These are phyloP conservation scores for Habroteleia sp. DNA, from an alignment of 2,888 invertebrate species.

Conservation along the genomic window DNA sequence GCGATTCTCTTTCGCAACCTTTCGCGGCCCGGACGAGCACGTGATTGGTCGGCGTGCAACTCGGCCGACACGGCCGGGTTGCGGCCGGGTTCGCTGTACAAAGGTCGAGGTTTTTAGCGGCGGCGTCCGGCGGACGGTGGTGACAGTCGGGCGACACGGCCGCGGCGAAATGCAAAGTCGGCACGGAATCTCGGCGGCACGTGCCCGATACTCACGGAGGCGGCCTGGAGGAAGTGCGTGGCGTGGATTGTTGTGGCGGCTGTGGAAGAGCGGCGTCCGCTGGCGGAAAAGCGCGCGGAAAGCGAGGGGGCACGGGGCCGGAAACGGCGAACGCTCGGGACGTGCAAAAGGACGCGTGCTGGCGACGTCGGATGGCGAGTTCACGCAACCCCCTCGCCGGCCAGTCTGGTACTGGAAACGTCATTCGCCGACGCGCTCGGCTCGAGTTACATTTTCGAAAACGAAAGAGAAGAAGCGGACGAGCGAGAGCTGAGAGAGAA, in stretches of 20 bases:
- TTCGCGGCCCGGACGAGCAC: too few relatives aligned
- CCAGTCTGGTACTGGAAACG: conserved; percentile 71
- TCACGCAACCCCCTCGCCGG: conserved; percentile 66
- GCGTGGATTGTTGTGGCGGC: conserved; percentile 45
- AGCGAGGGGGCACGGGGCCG: too few relatives aligned
- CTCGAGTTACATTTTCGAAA: conserved; percentile 68
- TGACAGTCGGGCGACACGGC: too few relatives aligned
- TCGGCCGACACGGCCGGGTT: too few relatives aligned
- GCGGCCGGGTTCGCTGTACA: too few relatives aligned
- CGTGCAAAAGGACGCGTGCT: conserved; percentile 49
- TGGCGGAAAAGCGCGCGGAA: conserved; percentile 40
- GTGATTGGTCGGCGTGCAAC: too few relatives aligned
- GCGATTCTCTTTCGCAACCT: too few relatives aligned
- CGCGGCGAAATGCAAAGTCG: too few relatives aligned
- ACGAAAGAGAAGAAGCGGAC: conserved; percentile 48
- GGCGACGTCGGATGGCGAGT: conserved; percentile 45
- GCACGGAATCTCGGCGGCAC: too few relatives aligned
- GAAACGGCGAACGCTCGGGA: background rate
- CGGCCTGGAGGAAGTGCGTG: conserved; percentile 38
- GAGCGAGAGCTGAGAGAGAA: conserved; percentile 22
- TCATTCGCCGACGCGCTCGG: conserved; percentile 63
- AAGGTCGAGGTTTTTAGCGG: too few relatives aligned
- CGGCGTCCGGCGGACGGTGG: too few relatives aligned
- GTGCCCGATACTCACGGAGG: conserved; percentile 44
- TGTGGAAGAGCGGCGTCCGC: conserved; percentile 33